These are phyloP conservation scores for Anolis apletophallus DNA, from an alignment of 2,797 vertebrate species.

Conservation along the genomic window DNA sequence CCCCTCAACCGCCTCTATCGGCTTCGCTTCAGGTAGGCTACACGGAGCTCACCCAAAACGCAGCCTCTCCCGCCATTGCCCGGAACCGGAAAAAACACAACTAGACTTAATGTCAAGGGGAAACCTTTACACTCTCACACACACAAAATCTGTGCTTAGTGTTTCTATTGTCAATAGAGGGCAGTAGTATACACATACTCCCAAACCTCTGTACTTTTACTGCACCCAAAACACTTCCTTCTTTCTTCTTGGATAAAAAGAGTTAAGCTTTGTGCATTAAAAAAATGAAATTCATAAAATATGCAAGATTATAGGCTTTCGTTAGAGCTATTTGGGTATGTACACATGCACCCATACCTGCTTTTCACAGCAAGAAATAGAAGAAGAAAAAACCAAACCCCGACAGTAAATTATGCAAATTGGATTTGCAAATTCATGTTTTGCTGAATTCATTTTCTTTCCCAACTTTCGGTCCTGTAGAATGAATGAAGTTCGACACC, in stretches of 20 bases:
- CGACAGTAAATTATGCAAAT: neutral
- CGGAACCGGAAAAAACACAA: no score
- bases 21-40: no score
- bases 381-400: neutral
- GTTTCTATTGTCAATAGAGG: constrained; percentile 25
- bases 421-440: neutral
- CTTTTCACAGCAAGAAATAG: neutral
- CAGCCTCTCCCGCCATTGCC: no score
- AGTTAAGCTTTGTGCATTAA: neutral
- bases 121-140: no score
- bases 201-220: neutral
- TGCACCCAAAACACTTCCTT: neutral
- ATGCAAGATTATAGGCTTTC: neutral
- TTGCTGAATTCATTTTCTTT: neutral
- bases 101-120: no score
- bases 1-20: no score
- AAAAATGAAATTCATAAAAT: neutral
- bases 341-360: neutral
- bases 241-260: neutral
- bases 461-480: neutral
- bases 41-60: no score
- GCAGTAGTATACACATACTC: constrained; percentile 2
- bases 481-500: no score
- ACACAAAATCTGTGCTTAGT: neutral
- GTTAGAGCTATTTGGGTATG: neutral